A percentile compares a stretch with the other conserved stretches of the same genome.
Evolutionary conservation across 1,140 invertebrate species (phyloP).

Genomic region (Micrasema minimum): DNA sequence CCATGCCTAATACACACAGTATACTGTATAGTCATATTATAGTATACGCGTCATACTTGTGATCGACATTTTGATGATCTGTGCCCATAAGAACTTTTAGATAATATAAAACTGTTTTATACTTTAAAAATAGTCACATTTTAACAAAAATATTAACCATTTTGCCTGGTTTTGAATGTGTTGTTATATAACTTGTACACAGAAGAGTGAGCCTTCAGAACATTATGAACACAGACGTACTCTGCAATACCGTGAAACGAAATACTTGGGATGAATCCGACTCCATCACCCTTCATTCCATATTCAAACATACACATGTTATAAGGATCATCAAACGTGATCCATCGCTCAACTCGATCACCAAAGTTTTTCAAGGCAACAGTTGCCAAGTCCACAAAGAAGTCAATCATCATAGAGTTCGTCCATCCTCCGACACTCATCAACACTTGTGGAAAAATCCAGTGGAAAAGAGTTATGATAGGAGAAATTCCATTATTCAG

Average conservation of each 20-base stretch:
- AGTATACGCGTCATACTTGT: no score
- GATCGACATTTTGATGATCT: no score
- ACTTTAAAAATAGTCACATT: no score
- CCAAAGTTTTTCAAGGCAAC: slow-evolving; percentile 61
- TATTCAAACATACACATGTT: slow-evolving; percentile 53
- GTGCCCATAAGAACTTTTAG: no score
- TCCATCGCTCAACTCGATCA: slow-evolving; percentile 57
- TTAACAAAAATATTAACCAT: no score
- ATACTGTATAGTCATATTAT: no score
- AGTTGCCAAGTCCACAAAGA: slow-evolving; percentile 63
- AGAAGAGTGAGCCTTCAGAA: slow-evolving; percentile 68
- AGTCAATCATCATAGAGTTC: slow-evolving; percentile 57
- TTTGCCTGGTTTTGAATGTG: slow-evolving; percentile 17
- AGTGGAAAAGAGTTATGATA: neutral
- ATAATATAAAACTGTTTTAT: no score
- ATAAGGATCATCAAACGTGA: slow-evolving; percentile 59
- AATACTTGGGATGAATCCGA: slow-evolving; percentile 46
- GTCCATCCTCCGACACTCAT: slow-evolving; percentile 50
- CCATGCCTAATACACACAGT: no score
- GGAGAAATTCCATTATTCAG: neutral
- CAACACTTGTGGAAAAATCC: slow-evolving; percentile 42
- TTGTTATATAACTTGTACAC: slow-evolving; percentile 63
- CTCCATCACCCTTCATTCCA: slow-evolving; percentile 40
- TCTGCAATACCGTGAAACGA: slow-evolving; percentile 58
- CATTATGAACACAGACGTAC: slow-evolving; percentile 67